A percentile compares a stretch with the other conserved stretches of the same genome.
phyloP scores from a whole-genome alignment of 2,113 vertebrate genomes.

The Eulemur rufifrons region DNA sequence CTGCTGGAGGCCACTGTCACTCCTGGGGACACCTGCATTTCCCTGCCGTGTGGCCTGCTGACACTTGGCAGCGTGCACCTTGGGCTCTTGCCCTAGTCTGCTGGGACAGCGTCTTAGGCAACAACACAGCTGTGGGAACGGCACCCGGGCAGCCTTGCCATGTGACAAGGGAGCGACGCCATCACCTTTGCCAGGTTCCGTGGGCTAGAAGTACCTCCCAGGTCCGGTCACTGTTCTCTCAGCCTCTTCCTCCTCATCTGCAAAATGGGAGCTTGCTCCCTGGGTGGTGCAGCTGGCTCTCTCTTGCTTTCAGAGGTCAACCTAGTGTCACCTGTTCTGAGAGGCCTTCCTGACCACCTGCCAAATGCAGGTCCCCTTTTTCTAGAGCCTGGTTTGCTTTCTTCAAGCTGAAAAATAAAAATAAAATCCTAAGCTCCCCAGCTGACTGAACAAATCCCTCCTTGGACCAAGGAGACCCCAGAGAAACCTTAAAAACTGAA shows the following conservation, averaged over 20 bases:
- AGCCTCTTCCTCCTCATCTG: neutral
- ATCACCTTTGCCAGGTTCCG: rapidly evolving
- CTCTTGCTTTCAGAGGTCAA: neutral
- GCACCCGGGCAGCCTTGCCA: neutral
- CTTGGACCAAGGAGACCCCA: too few species aligned
- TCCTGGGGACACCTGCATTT: neutral
- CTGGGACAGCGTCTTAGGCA: rapidly evolving
- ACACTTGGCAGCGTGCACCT: rapidly evolving
- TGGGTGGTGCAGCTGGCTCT: too few species aligned
- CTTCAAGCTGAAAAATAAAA: too few species aligned
- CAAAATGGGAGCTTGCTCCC: neutral
- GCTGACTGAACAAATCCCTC: too few species aligned
- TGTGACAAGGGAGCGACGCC: rapidly evolving
- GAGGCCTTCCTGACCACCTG: neutral
- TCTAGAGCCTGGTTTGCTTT: neutral
- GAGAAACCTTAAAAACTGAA: too few species aligned
- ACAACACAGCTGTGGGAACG: rapidly evolving
- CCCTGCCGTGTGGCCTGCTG: rapidly evolving
- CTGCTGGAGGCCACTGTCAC: rapidly evolving
- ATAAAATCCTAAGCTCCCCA: too few species aligned
- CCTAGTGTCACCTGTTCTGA: neutral
- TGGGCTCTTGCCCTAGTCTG: too few species aligned
- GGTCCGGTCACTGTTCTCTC: rapidly evolving
- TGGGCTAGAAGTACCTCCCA: neutral
- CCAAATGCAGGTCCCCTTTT: neutral